A percentile compares a stretch with the other conserved stretches of the same genome.
phyloP scores from a whole-genome alignment of 1,140 invertebrate genomes.

The Drosophila erecta region DNA sequence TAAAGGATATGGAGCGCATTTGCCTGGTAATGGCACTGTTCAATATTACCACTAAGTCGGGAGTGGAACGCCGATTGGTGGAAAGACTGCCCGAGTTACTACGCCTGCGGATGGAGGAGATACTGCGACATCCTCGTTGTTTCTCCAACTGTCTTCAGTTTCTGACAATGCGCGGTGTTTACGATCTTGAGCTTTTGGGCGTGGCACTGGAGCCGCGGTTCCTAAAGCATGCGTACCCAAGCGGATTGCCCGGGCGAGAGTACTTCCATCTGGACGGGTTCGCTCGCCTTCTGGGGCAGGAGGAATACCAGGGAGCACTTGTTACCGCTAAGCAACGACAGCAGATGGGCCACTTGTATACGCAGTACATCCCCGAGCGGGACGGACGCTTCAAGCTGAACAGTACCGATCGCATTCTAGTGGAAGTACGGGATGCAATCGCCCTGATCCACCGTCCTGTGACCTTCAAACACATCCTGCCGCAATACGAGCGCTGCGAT shows the following conservation, averaged over 20 bases:
- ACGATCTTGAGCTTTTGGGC: slow-evolving; percentile 85
- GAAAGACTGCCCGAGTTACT: slow-evolving; percentile 85
- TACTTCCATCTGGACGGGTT: slow-evolving; percentile 86
- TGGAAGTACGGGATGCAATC: slow-evolving; percentile 83
- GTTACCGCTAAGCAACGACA: slow-evolving; percentile 77
- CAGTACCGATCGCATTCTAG: slow-evolving; percentile 84
- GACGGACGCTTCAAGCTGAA: slow-evolving; percentile 84
- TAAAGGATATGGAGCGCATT: slow-evolving; percentile 89
- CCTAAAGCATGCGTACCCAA: slow-evolving; percentile 82
- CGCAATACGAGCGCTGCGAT: slow-evolving; percentile 86
- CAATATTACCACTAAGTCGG: slow-evolving; percentile 83
- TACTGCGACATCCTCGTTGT: slow-evolving; percentile 83
- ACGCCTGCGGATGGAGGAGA: slow-evolving; percentile 84
- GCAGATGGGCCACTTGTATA: slow-evolving; percentile 85
- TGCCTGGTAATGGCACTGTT: slow-evolving; percentile 85
- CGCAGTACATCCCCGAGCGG: slow-evolving; percentile 84
- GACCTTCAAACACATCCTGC: slow-evolving; percentile 85
- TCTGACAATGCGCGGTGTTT: slow-evolving; percentile 84
- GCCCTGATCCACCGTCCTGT: slow-evolving; percentile 55
- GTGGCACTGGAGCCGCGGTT: slow-evolving; percentile 84
- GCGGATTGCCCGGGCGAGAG: slow-evolving; percentile 78
- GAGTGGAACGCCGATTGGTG: slow-evolving; percentile 83
- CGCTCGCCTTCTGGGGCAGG: slow-evolving; percentile 84
- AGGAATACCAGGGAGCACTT: slow-evolving; percentile 85
- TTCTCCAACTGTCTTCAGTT: slow-evolving; percentile 85